Conservation (phyloP, 2,888 invertebrate genomes). For the Andrena dorsata region DNA sequence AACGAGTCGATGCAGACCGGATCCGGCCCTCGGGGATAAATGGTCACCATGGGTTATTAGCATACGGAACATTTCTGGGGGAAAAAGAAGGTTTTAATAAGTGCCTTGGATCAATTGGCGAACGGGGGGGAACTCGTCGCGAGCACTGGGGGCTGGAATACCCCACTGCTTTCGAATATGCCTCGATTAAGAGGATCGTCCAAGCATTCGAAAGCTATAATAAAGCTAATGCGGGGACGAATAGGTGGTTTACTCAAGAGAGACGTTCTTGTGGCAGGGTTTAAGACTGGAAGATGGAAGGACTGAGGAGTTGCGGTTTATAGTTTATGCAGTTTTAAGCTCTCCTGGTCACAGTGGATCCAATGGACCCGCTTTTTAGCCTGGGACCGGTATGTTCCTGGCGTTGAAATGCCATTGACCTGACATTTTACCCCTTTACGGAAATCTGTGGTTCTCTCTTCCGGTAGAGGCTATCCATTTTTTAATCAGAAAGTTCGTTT, state of each 20-base stretch:
- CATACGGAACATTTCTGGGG: conserved; percentile 13
- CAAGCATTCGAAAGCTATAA: neutral
- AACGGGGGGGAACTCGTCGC: neutral
- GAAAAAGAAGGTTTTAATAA: conserved; percentile 11
- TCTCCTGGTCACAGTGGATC: too few species aligned
- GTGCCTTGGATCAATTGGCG: conserved; percentile 12
- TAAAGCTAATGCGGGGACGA: neutral
- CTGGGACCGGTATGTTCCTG: too few species aligned
- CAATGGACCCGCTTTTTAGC: too few species aligned
- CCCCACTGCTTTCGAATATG: neutral
- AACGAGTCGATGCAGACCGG: conserved; percentile 7
- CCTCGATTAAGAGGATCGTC: neutral
- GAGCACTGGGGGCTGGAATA: neutral
- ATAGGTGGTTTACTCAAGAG: neutral
- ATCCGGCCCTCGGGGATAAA: conserved; percentile 36
- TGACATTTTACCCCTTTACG: too few species aligned
- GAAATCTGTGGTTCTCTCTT: too few species aligned
- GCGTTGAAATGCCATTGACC: too few species aligned
- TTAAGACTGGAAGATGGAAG: neutral
- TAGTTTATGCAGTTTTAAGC: neutral
- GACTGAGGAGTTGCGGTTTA: too few species aligned
- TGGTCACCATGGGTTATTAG: conserved; percentile 6
- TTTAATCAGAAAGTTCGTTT: too few species aligned
- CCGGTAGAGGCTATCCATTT: too few species aligned
- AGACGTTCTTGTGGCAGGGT: neutral